These are phyloP conservation scores for Centropristis striata DNA, from an alignment of 2,113 vertebrate genomes.

Conservation along the genomic window DNA sequence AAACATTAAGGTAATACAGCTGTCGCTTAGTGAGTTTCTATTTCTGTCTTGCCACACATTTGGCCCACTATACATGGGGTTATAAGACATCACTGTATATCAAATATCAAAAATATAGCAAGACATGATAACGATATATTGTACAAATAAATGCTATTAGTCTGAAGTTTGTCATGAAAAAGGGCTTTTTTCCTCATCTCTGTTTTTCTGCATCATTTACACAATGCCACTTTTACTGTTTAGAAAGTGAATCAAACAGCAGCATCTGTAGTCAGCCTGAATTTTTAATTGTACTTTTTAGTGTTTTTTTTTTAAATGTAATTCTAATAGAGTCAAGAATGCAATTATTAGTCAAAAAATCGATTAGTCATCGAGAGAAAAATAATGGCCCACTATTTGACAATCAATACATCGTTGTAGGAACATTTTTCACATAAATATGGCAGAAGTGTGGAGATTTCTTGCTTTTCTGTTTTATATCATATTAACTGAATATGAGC, in stretches of 20 bases:
- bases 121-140: background rate
- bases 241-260: no score
- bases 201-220: background rate
- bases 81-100: background rate
- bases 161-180: background rate
- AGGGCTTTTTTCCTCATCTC: background rate
- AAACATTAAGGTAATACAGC: background rate
- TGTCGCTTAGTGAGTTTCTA: background rate
- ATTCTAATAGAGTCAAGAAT: background rate
- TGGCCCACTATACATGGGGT: background rate
- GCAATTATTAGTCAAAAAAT: no score
- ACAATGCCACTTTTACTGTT: background rate
- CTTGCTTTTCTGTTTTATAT: no score
- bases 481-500: no score
- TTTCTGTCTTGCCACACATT: background rate
- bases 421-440: no score
- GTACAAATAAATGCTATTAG: background rate
- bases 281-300: no score
- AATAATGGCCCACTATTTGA: no score
- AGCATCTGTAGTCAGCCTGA: no score
- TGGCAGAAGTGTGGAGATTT: no score
- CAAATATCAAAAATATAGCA: no score
- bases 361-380: no score
- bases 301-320: background rate
- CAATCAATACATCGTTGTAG: no score